These are phyloP conservation scores for Odontamblyopus lacepedii DNA, from an alignment of 2,797 vertebrate genomes.

Conservation along the genomic window DNA sequence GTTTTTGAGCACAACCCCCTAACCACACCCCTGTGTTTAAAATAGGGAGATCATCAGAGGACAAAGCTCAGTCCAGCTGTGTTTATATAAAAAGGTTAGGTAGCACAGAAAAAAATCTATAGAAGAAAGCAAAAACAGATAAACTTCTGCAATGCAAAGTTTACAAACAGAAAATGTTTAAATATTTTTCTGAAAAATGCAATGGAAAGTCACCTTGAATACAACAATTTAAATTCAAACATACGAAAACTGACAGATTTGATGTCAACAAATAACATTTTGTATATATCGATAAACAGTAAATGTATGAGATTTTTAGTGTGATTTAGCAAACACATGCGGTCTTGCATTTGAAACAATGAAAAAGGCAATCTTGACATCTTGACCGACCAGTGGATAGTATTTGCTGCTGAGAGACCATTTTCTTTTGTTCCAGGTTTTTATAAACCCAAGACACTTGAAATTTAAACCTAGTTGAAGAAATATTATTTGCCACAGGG, in stretches of 20 bases:
- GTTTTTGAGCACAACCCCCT: constrained; percentile 39
- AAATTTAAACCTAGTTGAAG: constrained; percentile 88
- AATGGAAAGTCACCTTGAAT: background rate
- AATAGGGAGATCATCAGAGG: constrained; percentile 78
- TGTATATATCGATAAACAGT: background rate
- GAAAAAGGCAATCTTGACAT: constrained; percentile 84
- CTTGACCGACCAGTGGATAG: constrained; percentile 82
- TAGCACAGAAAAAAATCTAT: constrained; percentile 64
- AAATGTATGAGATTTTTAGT: constrained; percentile 8
- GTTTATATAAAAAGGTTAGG: constrained; percentile 63
- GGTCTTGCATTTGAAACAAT: constrained; percentile 78
- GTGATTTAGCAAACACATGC: constrained; percentile 76
- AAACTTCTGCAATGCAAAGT: constrained; percentile 34
- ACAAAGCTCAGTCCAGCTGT: constrained; percentile 81
- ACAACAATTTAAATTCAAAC: no score
- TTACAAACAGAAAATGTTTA: constrained; percentile 5
- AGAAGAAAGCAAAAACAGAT: constrained; percentile 69
- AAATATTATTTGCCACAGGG: constrained; percentile 86
- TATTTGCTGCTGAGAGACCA: constrained; percentile 83
- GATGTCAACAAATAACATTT: background rate
- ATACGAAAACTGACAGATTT: background rate
- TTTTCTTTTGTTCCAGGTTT: constrained; percentile 85
- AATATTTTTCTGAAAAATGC: constrained; percentile 50
- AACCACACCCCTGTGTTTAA: constrained; percentile 66
- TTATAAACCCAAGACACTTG: constrained; percentile 85